Base-by-base conservation (phyloP, 2,888 invertebrate species). In the Melangyna quadrimaculata region DNA sequence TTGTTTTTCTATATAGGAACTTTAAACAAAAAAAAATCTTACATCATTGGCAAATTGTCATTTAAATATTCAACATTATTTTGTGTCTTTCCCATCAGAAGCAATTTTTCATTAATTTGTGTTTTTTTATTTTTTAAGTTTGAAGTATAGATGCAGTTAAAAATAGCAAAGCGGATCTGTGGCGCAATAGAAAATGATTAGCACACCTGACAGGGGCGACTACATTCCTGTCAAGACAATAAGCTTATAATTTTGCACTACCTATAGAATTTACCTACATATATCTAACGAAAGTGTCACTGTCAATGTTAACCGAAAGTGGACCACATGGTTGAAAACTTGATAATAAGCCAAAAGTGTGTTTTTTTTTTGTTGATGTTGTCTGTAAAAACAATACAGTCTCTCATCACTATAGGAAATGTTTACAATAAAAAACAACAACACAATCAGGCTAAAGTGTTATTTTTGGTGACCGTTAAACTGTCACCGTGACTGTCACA, bases 291-390 rank as follows among this genome's bases (percentile, higher is more conserved):
- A 67, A 72, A 82, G 67, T 82, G 72, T 82, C 78, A 82, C 67
- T 82, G 82, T 78, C 82, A 82, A 78, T 82, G 82, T 57, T 78
- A 78, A 79, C 70, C 43, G 78, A 83, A 83, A 78, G 83, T 83
- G 70, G 78, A 78, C 78, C 78, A 57, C 29, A 63, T 73, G 32
- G 55, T 12, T 14, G 63, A 70, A 63, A 65, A 40, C 57, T 83
- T 83, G 83, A 78, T 55, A 78, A n/a, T 35, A 22, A 19, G 83
- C 83, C 83, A 83, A 69, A 43, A 37, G 35, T 27, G 17, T 51
- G 17, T 73, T 48, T 12, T 45, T 27, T 3, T 57, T 12, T 12
- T 19, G 1, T 7, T 22, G 19, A 1, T 22, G 2, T 1, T 59
- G n/a, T 14, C 57, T 22, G 14, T 22, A 19, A 35, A 35, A 59